Base-by-base conservation (phyloP, 2,888 invertebrate genomes). In the Drosophila leonis region DNA sequence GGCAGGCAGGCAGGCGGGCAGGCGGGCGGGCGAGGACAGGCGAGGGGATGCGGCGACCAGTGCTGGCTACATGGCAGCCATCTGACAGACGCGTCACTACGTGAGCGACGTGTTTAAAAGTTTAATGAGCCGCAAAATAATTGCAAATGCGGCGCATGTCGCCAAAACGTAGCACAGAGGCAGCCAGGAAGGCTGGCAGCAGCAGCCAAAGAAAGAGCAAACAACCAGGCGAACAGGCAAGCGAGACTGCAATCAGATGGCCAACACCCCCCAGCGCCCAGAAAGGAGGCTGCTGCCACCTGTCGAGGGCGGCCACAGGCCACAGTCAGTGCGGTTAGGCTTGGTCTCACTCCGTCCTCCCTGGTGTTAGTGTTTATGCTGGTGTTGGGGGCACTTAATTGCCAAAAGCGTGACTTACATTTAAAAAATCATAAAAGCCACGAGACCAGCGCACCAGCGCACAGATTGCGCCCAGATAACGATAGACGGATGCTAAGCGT, bases 41-140 rank as follows among this genome's bases (percentile, higher is more conserved):
- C 55, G 55, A 33, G 59, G n/a, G 54, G 46, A 42, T 48, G 77
- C 48, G 63, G 62, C 65, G 42, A 39, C 35, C 70, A 59, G 59
- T 56, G 72, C 68, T 56, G 77, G 72, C 72, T 83, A 79, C 88
- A 85, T 85, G 86, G 85, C 84, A 88, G 88, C 82, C 83, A 65
- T 75, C 84, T 84, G 88, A 88, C 83, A 83, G 83, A 88, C 88
- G 85, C 88, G 86, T 86, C 88, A 88, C 82, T 86, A 88, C 88
- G 86, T 86, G 86, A 83, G 83, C 88, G 88, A 91, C 91, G 91
- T 91, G 91, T 88, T 91, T 90, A 90, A 91, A 91, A 91, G 81
- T 90, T 90, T 91, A 91, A 91, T 91, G 91, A 91, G 82, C 83
- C 83, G 81, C 85, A 84, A 91, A 90, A 90, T 91, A 90, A 90